These are phyloP conservation scores for Pogonomyrmex barbatus DNA, from an alignment of 1,140 invertebrate genomes.

Conservation along the genomic window DNA sequence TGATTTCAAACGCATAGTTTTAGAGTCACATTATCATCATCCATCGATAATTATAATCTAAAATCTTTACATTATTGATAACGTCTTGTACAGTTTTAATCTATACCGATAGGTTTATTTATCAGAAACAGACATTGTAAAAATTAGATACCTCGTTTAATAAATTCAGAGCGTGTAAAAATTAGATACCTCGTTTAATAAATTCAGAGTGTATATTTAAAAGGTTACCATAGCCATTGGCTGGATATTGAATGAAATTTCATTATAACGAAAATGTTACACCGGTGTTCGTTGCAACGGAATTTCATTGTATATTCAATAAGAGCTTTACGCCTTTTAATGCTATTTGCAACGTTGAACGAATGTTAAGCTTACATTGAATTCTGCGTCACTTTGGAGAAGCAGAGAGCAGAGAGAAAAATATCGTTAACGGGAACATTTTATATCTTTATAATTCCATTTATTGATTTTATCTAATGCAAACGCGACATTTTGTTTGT, in stretches of 20 bases:
- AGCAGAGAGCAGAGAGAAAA: constrained; percentile 17
- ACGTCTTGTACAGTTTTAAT: background rate
- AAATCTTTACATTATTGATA: constrained; percentile 7
- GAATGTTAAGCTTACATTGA: constrained; percentile 22
- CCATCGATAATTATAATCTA: background rate
- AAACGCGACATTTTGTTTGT: background rate
- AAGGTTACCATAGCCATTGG: background rate
- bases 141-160: background rate
- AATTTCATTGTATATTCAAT: constrained; percentile 55
- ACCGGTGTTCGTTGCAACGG: constrained; percentile 27
- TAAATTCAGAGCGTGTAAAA: constrained; percentile 7
- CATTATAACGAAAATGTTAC: constrained; percentile 31
- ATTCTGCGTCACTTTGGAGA: constrained; percentile 7
- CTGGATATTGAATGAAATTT: constrained; percentile 44
- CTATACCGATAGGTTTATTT: background rate
- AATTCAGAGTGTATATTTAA: constrained; percentile 1
- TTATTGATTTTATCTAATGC: constrained; percentile 5
- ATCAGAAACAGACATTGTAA: background rate
- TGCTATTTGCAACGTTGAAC: background rate
- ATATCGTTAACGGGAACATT: constrained; percentile 19
- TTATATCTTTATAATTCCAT: background rate
- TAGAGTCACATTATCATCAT: background rate
- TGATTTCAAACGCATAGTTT: background rate
- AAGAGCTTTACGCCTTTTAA: constrained; percentile 41
- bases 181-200: constrained; percentile 11